Evolutionary conservation across 2,797 vertebrate genomes (phyloP).

Genomic region (Lepus oiostolus): DNA sequence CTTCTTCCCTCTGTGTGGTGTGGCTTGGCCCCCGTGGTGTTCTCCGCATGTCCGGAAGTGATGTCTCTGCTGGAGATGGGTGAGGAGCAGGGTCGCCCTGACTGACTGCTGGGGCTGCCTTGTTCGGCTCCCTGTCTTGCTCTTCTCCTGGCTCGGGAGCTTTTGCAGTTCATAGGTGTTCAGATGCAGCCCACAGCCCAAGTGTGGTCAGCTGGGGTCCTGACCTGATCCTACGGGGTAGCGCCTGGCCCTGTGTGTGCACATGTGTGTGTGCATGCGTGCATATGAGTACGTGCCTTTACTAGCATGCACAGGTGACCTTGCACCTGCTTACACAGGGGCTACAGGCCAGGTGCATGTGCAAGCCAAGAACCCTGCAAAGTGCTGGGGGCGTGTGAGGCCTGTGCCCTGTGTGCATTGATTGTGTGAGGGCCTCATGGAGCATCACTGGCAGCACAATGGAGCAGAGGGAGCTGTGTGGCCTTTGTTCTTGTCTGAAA

Average conservation of each 20-base stretch:
- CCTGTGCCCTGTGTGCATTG: background rate
- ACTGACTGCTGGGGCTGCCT: background rate
- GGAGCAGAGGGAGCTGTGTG: conserved; percentile 2
- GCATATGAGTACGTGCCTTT: fast-evolving
- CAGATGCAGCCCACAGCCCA: background rate
- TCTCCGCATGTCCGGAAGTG: conserved; percentile 82
- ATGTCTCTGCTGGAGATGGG: conserved; percentile 65
- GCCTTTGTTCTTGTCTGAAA: conserved; percentile 72
- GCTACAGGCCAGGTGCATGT: background rate
- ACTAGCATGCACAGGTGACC: background rate
- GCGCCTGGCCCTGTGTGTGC: background rate
- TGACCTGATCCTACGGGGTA: background rate
- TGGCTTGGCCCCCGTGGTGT: conserved; percentile 84
- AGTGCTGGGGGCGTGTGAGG: background rate
- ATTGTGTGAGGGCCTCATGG: background rate
- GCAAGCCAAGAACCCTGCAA: background rate
- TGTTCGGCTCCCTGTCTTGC: background rate
- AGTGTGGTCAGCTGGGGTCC: background rate
- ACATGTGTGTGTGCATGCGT: background rate
- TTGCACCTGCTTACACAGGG: background rate
- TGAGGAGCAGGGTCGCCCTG: conserved; percentile 15
- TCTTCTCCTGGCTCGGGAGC: conserved; percentile 1
- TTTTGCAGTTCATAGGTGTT: background rate
- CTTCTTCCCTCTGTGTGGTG: conserved; percentile 55
- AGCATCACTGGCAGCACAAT: background rate